Conservation (phyloP, 1,140 invertebrate species). For the Procambarus virginalis region DNA sequence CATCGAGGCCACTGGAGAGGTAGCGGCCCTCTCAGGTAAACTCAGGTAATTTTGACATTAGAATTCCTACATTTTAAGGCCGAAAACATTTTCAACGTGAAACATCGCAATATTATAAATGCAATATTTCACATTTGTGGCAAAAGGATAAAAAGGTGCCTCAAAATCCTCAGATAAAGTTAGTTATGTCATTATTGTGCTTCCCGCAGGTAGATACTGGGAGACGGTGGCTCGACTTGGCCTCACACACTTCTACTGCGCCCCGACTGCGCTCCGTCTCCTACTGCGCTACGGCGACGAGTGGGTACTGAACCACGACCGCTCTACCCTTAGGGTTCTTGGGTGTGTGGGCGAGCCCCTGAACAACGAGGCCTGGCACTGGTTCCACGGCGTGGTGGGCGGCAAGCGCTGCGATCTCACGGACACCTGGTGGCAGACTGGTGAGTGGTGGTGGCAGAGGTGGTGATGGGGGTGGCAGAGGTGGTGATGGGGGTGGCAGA, state of each 20-base stretch:
- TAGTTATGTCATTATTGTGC: neutral
- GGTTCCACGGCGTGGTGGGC: slow-evolving; percentile 77
- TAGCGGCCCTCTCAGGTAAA: too few species aligned
- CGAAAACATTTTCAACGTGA: too few species aligned
- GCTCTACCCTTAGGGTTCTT: slow-evolving; percentile 74
- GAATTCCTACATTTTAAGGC: too few species aligned
- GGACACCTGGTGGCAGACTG: slow-evolving; percentile 78
- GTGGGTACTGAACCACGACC: slow-evolving; percentile 76
- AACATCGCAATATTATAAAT: too few species aligned
- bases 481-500: too few species aligned
- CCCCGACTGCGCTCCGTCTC: slow-evolving; percentile 77
- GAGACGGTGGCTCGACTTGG: slow-evolving; percentile 76
- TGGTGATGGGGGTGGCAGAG: neutral
- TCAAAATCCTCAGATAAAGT: neutral
- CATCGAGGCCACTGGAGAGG: too few species aligned
- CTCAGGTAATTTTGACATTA: too few species aligned
- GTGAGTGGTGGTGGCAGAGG: slow-evolving; percentile 66
- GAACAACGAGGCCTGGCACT: slow-evolving; percentile 78
- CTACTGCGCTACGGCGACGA: slow-evolving; percentile 83
- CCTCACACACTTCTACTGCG: slow-evolving; percentile 77
- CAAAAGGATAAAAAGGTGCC: too few species aligned
- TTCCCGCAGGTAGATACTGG: slow-evolving; percentile 76
- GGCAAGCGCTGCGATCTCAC: slow-evolving; percentile 75
- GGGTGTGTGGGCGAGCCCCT: slow-evolving; percentile 79
- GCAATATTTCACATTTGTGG: too few species aligned